Evolutionary conservation across 2,113 vertebrate genomes (phyloP).

Genomic region (Boulengeromyrus knoepffleri): DNA sequence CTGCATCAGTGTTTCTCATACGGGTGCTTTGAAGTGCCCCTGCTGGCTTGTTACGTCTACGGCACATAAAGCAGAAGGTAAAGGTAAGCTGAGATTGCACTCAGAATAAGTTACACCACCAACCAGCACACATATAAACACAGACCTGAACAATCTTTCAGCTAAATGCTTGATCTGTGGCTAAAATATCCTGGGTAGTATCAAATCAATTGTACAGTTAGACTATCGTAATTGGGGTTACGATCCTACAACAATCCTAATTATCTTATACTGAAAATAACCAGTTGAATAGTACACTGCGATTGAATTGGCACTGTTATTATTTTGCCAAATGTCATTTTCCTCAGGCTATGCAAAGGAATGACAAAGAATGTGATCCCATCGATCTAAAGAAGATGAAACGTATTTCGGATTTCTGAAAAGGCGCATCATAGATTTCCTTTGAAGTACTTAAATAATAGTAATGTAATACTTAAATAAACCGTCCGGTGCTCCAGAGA

Average conservation of each 20-base stretch:
- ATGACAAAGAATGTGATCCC: not conserved
- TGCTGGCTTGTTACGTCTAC: constrained; percentile 15
- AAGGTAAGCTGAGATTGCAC: constrained; percentile 34
- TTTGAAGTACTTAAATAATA: not conserved
- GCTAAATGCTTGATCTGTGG: not conserved
- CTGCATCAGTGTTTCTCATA: constrained; percentile 29
- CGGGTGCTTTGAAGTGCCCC: constrained; percentile 9
- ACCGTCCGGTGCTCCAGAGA: not conserved
- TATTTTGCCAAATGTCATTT: not conserved
- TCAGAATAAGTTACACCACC: constrained; percentile 13
- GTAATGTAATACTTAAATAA: not conserved
- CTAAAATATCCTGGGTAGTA: constrained; percentile 12
- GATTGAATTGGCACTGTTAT: not conserved
- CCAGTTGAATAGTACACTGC: not conserved
- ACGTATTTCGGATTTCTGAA: not conserved
- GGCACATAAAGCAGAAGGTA: constrained; percentile 46
- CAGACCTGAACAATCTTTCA: not conserved
- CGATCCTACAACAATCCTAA: not conserved
- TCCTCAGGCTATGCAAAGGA: not conserved
- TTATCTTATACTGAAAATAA: not conserved
- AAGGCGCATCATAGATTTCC: not conserved
- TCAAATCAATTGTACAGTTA: not conserved
- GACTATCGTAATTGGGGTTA: not conserved
- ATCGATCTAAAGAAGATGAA: not conserved
- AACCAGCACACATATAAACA: constrained; percentile 10